Evolutionary conservation across 53 echinoderm and acorn worm species (phyloP).

Genomic region (Actinopyga echinites): DNA sequence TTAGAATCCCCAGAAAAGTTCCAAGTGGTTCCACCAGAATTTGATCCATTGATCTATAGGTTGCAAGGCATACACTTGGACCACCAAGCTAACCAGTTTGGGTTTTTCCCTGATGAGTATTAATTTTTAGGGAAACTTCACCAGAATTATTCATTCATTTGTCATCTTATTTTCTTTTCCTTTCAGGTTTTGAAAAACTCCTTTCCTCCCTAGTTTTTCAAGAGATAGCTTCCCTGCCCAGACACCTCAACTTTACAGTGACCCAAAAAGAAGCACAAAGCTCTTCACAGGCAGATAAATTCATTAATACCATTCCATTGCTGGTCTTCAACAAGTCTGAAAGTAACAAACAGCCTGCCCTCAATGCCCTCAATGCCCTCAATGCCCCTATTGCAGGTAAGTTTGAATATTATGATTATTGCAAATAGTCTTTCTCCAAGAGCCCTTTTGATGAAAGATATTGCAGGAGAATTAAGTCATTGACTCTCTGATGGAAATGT

Average conservation of each 20-base stretch:
- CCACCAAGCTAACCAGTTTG: too few species aligned
- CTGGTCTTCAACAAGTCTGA: slow-evolving; percentile 61
- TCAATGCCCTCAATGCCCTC: slow-evolving; percentile 72
- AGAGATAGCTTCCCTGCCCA: slow-evolving; percentile 67
- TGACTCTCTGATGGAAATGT: too few species aligned
- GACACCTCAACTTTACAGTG: slow-evolving; percentile 61
- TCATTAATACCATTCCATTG: slow-evolving; percentile 48
- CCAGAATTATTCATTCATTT: background rate
- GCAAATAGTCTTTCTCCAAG: background rate
- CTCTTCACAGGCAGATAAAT: slow-evolving; percentile 25
- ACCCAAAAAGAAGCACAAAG: slow-evolving; percentile 40
- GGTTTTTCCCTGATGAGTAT: too few species aligned
- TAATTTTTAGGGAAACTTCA: too few species aligned
- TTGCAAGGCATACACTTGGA: too few species aligned
- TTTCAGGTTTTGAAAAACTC: slow-evolving; percentile 56
- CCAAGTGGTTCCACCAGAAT: too few species aligned
- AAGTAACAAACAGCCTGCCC: slow-evolving; percentile 64
- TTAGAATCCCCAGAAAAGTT: too few species aligned
- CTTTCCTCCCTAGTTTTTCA: slow-evolving; percentile 63
- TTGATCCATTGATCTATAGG: too few species aligned
- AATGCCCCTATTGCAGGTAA: slow-evolving; percentile 73
- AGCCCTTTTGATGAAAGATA: too few species aligned
- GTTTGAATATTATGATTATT: background rate
- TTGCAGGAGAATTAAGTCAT: too few species aligned
- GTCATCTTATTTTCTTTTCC: background rate